Conservation (phyloP, 2,888 invertebrate genomes). For the Mythimna ferrago region DNA sequence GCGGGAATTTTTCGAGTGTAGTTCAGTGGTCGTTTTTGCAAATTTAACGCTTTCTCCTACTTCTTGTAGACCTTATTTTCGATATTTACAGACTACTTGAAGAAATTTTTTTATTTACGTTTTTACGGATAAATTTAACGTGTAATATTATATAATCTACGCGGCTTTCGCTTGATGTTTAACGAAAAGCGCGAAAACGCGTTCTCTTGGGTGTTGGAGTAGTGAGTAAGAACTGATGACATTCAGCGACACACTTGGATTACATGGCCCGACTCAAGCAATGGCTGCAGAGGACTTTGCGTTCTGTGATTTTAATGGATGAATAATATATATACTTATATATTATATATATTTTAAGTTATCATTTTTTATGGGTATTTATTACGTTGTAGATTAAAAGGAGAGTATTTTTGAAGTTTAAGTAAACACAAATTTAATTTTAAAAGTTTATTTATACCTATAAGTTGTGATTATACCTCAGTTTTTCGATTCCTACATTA, state of each 20-base stretch:
- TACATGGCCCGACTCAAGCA: not conserved
- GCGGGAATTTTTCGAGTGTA: too few species aligned
- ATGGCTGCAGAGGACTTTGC: not conserved
- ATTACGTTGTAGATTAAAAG: not conserved
- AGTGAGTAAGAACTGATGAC: too few species aligned
- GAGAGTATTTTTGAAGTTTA: not conserved
- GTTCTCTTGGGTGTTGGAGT: too few species aligned
- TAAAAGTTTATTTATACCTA: slow-evolving; percentile 19
- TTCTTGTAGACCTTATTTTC: too few species aligned
- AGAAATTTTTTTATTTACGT: too few species aligned
- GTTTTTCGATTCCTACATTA: slow-evolving; percentile 34
- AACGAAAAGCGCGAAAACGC: too few species aligned
- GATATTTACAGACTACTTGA: too few species aligned
- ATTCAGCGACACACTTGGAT: not conserved
- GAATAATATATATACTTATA: not conserved
- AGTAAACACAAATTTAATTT: slow-evolving; percentile 1
- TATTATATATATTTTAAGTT: not conserved
- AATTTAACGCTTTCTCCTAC: too few species aligned
- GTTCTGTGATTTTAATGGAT: not conserved
- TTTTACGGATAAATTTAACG: too few species aligned
- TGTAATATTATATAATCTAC: too few species aligned
- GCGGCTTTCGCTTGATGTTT: too few species aligned
- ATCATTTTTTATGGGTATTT: not conserved
- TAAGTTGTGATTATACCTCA: slow-evolving; percentile 13
- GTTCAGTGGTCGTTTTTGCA: too few species aligned